Percentiles rank a stretch among this genome's conserved stretches.
phyloP scores from a whole-genome alignment of 1,140 invertebrate genomes.

The Wasmannia auropunctata region DNA sequence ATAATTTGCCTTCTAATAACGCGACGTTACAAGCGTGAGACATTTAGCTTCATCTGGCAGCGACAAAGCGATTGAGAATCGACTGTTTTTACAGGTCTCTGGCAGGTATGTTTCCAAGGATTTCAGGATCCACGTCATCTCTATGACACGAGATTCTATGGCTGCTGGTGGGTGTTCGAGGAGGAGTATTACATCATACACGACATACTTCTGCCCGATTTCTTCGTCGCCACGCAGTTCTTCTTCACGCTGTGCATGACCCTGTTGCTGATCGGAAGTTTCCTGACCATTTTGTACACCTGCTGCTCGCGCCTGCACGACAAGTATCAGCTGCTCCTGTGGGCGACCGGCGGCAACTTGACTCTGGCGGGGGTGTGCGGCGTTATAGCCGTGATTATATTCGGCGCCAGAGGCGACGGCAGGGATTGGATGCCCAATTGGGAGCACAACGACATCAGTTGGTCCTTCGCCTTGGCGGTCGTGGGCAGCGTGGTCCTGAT shows the following conservation, averaged over 20 bases:
- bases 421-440: constrained; percentile 98
- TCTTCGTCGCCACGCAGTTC: constrained; percentile 97
- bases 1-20: neutral
- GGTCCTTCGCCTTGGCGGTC: constrained; percentile 95
- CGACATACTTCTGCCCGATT: constrained; percentile 92
- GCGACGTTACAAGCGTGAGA: neutral
- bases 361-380: constrained; percentile 91
- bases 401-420: constrained; percentile 95
- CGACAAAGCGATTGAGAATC: neutral
- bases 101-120: constrained; percentile 95
- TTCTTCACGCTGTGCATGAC: constrained; percentile 95
- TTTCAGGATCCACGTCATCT: constrained; percentile 93
- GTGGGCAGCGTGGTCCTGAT: constrained; percentile 91
- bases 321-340: constrained; percentile 90
- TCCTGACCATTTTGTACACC: constrained; percentile 90
- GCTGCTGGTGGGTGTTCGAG: constrained; percentile 97
- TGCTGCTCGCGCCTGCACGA: constrained; percentile 92
- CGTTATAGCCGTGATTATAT: constrained; percentile 90
- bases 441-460: constrained; percentile 97
- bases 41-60: no score
- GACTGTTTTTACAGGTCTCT: constrained; percentile 89
- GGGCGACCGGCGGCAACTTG: constrained; percentile 90
- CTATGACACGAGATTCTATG: constrained; percentile 91
- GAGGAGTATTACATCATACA: constrained; percentile 97
- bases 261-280: constrained; percentile 90